phyloP scores from a whole-genome alignment of 2,113 vertebrate species.

The Passerina amoena region DNA sequence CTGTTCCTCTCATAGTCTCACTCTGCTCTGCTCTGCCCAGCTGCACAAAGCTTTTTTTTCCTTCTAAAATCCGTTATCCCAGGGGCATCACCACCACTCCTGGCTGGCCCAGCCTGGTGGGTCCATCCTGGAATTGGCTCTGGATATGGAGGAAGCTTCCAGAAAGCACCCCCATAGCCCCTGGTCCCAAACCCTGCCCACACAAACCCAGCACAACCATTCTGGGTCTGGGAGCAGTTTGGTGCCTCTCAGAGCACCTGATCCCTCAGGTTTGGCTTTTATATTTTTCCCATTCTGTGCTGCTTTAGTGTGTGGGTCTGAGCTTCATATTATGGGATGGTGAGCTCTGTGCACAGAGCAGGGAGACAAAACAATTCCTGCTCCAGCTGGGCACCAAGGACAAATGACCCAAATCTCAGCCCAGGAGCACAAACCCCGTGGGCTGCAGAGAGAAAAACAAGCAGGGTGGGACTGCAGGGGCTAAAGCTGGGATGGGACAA shows the following conservation, averaged over 20 bases:
- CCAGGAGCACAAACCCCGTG: background rate
- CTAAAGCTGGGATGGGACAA: too few relatives aligned
- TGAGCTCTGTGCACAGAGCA: background rate
- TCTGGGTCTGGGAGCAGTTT: background rate
- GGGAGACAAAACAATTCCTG: background rate
- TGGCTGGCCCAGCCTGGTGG: background rate
- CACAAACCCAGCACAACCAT: background rate
- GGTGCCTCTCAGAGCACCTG: background rate
- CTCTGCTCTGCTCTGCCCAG: background rate
- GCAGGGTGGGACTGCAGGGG: too few relatives aligned
- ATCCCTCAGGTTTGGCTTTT: background rate
- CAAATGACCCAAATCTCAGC: background rate
- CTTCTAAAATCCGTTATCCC: accelerated
- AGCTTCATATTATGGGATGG: background rate
- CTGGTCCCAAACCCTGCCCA: background rate
- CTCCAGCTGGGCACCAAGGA: background rate
- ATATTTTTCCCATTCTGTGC: background rate
- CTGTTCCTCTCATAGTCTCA: background rate
- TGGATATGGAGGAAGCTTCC: background rate
- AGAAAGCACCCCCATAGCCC: background rate
- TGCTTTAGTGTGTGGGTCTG: background rate
- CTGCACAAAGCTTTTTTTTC: background rate
- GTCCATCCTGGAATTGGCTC: background rate
- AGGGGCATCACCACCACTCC: background rate
- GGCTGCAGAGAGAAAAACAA: too few relatives aligned